Percentiles rank a stretch among this genome's conserved stretches.
Evolutionary conservation across 2,113 vertebrate species (phyloP).

Genomic region (Phrynosoma blainvillii): DNA sequence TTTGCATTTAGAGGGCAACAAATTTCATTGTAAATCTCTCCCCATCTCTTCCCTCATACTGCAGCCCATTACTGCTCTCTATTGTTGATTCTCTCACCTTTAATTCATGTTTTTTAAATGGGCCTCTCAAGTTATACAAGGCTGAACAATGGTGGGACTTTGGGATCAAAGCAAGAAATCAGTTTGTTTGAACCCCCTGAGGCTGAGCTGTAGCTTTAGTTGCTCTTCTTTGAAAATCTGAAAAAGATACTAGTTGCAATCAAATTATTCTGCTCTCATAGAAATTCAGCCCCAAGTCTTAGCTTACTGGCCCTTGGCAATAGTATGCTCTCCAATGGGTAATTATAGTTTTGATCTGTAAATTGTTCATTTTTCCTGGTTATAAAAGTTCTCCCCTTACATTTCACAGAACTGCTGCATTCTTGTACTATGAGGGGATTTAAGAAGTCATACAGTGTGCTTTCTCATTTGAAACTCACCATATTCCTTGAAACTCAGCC

Average conservation of each 20-base stretch:
- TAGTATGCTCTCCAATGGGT: not conserved
- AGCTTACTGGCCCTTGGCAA: not conserved
- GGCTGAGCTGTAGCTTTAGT: not conserved
- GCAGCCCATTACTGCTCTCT: not conserved
- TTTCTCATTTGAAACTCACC: not conserved
- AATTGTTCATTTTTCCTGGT: not conserved
- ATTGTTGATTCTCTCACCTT: not conserved
- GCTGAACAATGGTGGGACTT: not conserved
- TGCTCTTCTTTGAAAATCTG: no score
- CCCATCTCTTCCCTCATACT: not conserved
- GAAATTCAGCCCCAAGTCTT: not conserved
- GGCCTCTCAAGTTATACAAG: not conserved
- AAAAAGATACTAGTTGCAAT: rapidly evolving
- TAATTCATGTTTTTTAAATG: not conserved
- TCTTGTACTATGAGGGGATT: not conserved
- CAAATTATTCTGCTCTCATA: not conserved
- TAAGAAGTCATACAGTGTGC: not conserved
- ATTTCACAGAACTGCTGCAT: not conserved
- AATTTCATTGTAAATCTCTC: not conserved
- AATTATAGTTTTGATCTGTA: not conserved
- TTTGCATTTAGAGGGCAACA: not conserved
- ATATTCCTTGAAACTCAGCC: not conserved
- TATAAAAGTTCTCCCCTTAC: constrained; percentile 1
- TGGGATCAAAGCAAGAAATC: not conserved
- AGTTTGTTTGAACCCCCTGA: not conserved